Conservation (phyloP, 2,113 vertebrate genomes). For the Calyptommatus sinebrachiatus region DNA sequence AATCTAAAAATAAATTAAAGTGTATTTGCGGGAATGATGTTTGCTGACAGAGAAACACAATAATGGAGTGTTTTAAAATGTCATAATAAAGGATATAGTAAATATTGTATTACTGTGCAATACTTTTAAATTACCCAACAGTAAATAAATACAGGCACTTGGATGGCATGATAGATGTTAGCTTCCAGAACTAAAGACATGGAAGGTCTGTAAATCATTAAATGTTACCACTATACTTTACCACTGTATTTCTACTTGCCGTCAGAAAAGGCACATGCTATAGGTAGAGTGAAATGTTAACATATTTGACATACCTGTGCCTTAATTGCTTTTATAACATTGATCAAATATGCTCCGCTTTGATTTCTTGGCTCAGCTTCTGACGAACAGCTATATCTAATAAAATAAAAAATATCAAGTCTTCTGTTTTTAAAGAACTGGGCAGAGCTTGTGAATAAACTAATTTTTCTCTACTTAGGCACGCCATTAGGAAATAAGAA, state of each 20-base stretch:
- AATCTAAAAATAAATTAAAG: background rate
- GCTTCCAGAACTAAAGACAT: constrained; percentile 57
- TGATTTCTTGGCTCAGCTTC: constrained; percentile 71
- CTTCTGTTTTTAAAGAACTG: constrained; percentile 59
- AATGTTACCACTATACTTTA: constrained; percentile 52
- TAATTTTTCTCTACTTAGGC: constrained; percentile 35
- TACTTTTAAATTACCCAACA: background rate
- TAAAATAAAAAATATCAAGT: constrained; percentile 67
- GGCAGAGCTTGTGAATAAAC: constrained; percentile 68
- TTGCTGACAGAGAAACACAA: background rate
- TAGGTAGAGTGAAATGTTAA: constrained; percentile 66
- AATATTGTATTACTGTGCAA: background rate
- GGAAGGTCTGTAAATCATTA: constrained; percentile 74
- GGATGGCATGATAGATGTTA: constrained; percentile 47
- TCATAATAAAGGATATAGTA: background rate
- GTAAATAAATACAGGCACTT: background rate
- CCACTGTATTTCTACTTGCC: constrained; percentile 46
- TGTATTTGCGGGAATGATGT: background rate
- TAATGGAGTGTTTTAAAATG: background rate
- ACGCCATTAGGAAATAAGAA: constrained; percentile 11
- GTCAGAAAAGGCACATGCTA: constrained; percentile 72
- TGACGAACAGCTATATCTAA: constrained; percentile 65
- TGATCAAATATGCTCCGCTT: constrained; percentile 72
- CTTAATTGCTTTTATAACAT: constrained; percentile 78
- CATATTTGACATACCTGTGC: constrained; percentile 70